A percentile compares a stretch with the other conserved stretches of the same genome.
Evolutionary conservation across 1,140 invertebrate species (phyloP).

Genomic region (Drosophila baimaii): DNA sequence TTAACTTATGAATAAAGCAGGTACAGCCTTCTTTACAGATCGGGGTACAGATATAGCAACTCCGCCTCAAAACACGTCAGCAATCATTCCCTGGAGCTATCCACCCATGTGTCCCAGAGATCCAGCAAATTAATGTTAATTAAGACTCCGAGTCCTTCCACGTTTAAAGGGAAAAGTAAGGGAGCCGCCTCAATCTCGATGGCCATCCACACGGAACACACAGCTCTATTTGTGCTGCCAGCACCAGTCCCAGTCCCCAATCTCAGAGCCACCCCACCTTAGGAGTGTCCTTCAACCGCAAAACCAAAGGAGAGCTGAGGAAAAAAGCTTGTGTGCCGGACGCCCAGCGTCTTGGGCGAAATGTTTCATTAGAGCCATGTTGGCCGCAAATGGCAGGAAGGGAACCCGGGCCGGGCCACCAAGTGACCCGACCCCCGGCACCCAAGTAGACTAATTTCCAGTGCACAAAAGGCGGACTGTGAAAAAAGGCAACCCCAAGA

Average conservation of each 20-base stretch:
- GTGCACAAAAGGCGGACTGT: constrained; percentile 63
- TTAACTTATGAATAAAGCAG: constrained; percentile 47
- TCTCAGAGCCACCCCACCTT: constrained; percentile 12
- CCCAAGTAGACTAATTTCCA: constrained; percentile 66
- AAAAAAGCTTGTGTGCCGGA: constrained; percentile 48
- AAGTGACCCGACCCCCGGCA: constrained; percentile 8
- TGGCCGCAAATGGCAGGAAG: constrained; percentile 63
- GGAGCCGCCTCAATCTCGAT: constrained; percentile 44
- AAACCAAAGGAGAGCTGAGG: constrained; percentile 31
- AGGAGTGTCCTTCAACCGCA: constrained; percentile 72
- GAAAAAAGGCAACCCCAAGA: constrained; percentile 51
- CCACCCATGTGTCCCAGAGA: constrained; percentile 20
- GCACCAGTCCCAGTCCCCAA: constrained; percentile 14
- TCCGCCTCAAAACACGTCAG: neutral
- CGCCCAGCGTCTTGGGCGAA: constrained; percentile 69
- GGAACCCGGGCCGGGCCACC: constrained; percentile 9
- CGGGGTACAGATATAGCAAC: neutral
- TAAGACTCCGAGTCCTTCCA: constrained; percentile 47
- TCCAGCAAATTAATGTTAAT: constrained; percentile 64
- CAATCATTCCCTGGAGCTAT: constrained; percentile 25
- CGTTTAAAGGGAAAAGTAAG: constrained; percentile 31
- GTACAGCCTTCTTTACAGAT: constrained; percentile 9
- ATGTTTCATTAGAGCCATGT: constrained; percentile 79
- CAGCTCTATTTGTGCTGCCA: constrained; percentile 59
- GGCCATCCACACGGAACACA: constrained; percentile 44